Percentiles rank a stretch among this genome's conserved stretches.
Evolutionary conservation across 2,113 vertebrate species (phyloP).

Genomic region (Myrmophylax atrothorax): DNA sequence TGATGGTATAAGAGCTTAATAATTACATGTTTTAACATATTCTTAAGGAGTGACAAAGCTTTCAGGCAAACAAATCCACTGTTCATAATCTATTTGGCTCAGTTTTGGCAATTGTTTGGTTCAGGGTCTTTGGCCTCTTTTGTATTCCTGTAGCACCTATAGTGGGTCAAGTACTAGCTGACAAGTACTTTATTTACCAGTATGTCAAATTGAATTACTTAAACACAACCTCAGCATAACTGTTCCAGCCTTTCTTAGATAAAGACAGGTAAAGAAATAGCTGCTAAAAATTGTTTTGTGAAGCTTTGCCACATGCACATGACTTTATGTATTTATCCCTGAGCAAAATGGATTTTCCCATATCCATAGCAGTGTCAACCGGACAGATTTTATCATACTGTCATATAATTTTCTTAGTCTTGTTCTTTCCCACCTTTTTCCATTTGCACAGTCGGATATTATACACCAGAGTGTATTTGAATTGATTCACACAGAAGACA

Average conservation of each 20-base stretch:
- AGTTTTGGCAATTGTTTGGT: not conserved
- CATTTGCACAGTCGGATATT: conserved; percentile 80
- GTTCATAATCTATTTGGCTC: not conserved
- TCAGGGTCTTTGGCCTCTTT: not conserved
- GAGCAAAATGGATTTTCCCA: not conserved
- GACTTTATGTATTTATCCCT: not conserved
- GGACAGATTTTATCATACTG: not conserved
- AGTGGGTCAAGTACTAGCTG: not conserved
- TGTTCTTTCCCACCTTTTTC: not conserved
- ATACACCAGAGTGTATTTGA: conserved; percentile 88
- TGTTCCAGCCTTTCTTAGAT: not conserved
- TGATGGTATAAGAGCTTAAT: not conserved
- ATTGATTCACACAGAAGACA: conserved; percentile 86
- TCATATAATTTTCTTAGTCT: not conserved
- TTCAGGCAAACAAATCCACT: not conserved
- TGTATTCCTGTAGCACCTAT: not conserved
- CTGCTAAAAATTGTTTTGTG: not conserved
- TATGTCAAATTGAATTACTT: not conserved
- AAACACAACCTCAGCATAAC: not conserved
- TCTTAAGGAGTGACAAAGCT: not conserved
- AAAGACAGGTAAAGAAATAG: not conserved
- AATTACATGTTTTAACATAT: not conserved
- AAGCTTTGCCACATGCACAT: not conserved
- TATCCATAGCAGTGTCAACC: not conserved
- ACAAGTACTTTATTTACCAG: not conserved